Conservation (phyloP, 2,888 invertebrate species). For the Synergus itoensis region DNA sequence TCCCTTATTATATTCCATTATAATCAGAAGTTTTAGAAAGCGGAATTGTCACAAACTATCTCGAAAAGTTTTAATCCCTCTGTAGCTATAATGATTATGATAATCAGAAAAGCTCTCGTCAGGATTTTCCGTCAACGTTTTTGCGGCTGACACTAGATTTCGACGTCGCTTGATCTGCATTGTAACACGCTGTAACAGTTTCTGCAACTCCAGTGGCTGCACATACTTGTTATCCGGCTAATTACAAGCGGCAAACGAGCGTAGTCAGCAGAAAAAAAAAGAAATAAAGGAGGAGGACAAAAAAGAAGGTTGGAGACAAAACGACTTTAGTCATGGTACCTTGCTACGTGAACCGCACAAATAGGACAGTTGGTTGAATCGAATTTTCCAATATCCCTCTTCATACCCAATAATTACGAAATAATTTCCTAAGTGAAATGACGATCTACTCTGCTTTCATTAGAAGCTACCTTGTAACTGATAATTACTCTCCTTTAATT, state of each 20-base stretch:
- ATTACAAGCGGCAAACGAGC: constrained; percentile 43
- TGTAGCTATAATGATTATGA: neutral
- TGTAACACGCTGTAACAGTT: constrained; percentile 21
- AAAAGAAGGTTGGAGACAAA: constrained; percentile 12
- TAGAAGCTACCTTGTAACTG: neutral
- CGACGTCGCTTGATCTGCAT: constrained; percentile 4
- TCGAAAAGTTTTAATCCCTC: neutral
- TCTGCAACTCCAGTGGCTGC: constrained; percentile 25
- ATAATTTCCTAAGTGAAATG: neutral
- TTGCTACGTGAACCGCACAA: neutral
- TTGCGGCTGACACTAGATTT: neutral
- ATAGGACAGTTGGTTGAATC: neutral
- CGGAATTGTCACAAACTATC: neutral
- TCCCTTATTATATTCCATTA: no score
- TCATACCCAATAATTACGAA: neutral
- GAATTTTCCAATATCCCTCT: neutral
- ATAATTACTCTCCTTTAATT: neutral
- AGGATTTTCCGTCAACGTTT: constrained; percentile 5
- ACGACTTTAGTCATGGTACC: constrained; percentile 13
- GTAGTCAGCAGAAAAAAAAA: constrained; percentile 22
- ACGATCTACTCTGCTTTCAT: neutral
- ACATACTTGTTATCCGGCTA: constrained; percentile 42
- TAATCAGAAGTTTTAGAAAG: neutral
- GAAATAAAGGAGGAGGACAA: constrained; percentile 15
- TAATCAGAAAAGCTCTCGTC: neutral